Evolutionary conservation across 2,888 invertebrate species (phyloP), one percentile per base, ranked within the genome.

Genomic region (Dorcus hopei): DNA sequence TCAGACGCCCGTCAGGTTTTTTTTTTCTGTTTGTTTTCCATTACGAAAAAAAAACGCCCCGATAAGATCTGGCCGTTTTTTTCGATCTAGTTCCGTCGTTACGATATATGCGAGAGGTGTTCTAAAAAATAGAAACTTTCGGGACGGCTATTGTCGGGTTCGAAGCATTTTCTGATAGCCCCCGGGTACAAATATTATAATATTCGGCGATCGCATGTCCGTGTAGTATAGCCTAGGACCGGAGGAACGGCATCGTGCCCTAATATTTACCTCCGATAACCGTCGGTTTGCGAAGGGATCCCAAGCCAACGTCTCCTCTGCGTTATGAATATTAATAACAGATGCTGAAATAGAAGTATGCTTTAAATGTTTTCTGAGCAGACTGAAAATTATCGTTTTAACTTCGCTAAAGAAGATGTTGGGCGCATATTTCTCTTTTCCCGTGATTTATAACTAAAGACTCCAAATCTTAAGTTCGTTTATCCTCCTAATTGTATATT

Each of bases 181-280:
- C 38, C 50, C 19, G 55, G 62, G 52, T 23, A 38, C 38, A 50
- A 39, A 43, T 47, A 64, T 64, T 64, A 64, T 64, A 64, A 64
- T 64, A 61, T 62, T 61, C 51, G 53, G 48, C 56, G 61, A 62
- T 64, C 59, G 64, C 64, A 64, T 64, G 64, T 63, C 61, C 59
- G 40, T 45, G 45, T 19, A 11, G 45, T 9, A 9, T 11, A 41
- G 41, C 23, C 45, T 45, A 45, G 45, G 16, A 16, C 45, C 16
- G 9, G 19, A 1, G 19, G 45, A 16, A 19, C 45, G 45, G 45
- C 45, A 45, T 45, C 19, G 45, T 16, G 16, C 19, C 45, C 45
- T 45, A 23, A 45, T 45, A 45, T 45, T 45, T 45, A 45, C 16
- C 19, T 19, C 45, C 45, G 45, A 45, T 45, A 45, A 45, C 45